phyloP scores from a whole-genome alignment of 2,797 vertebrate genomes.

The Centroberyx gerrardi region DNA sequence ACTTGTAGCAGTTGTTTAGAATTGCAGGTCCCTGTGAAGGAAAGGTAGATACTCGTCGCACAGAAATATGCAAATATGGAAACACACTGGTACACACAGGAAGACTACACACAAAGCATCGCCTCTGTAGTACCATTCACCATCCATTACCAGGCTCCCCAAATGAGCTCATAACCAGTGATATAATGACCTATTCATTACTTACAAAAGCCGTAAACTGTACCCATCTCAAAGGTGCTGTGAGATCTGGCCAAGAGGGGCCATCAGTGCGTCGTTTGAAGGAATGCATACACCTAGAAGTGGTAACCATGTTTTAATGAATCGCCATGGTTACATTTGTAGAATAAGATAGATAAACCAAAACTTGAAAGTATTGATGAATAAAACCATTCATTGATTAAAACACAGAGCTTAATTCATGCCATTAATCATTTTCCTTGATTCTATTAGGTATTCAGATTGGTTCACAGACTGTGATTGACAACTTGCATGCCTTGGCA shows the following conservation, averaged over 20 bases:
- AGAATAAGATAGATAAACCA: not conserved
- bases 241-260: slow-evolving; percentile 31
- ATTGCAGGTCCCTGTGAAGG: not conserved
- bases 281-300: not conserved
- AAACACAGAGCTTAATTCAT: slow-evolving; percentile 53
- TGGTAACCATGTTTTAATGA: slow-evolving; percentile 9
- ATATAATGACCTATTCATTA: slow-evolving; percentile 70
- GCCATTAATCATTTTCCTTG: slow-evolving; percentile 67
- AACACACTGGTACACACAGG: slow-evolving; percentile 38
- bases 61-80: slow-evolving; percentile 32
- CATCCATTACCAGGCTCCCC: slow-evolving; percentile 40
- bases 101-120: slow-evolving; percentile 24
- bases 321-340: not conserved
- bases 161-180: slow-evolving; percentile 54
- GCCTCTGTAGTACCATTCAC: slow-evolving; percentile 45
- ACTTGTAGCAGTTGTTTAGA: slow-evolving; percentile 41
- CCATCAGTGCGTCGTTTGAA: slow-evolving; percentile 2
- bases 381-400: slow-evolving; percentile 46
- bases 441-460: slow-evolving; percentile 68
- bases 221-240: slow-evolving; percentile 49
- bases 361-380: slow-evolving; percentile 12
- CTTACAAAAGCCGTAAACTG: slow-evolving; percentile 43
- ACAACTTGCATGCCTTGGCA: slow-evolving; percentile 72
- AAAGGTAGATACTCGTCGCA: too few relatives aligned
- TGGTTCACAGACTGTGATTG: slow-evolving; percentile 64